Evolutionary conservation across 2,113 vertebrate genomes (phyloP).

Genomic region (Leucopsar rothschildi): DNA sequence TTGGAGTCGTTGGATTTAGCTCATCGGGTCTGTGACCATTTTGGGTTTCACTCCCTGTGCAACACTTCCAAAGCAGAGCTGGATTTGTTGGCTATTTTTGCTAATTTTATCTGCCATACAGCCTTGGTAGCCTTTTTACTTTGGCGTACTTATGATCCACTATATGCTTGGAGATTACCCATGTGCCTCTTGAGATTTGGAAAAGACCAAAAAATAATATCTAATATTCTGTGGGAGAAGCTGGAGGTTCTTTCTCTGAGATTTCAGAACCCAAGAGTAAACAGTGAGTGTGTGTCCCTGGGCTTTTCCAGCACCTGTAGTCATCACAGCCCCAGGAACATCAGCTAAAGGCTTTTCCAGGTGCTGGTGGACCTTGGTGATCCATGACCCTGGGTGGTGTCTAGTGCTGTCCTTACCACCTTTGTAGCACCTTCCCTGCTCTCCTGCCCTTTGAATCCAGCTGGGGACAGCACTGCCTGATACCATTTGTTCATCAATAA

Average conservation of each 20-base stretch:
- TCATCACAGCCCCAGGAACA: neutral
- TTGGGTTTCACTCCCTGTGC: neutral
- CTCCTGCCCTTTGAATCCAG: neutral
- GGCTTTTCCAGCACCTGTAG: neutral
- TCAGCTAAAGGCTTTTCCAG: neutral
- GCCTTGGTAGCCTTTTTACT: neutral
- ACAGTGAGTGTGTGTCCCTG: rapidly evolving
- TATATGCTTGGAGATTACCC: neutral
- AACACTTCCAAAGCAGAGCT: neutral
- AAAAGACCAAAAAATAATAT: neutral
- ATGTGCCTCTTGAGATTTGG: neutral
- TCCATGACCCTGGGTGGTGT: neutral
- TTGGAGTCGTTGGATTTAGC: neutral
- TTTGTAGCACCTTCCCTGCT: neutral
- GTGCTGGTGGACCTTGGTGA: neutral
- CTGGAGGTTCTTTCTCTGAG: neutral
- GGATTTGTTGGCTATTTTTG: neutral
- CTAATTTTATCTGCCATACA: neutral
- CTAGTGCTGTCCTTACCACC: neutral
- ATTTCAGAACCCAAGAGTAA: neutral
- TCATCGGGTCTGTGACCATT: neutral
- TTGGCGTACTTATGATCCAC: neutral
- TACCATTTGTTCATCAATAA: neutral
- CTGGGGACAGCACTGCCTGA: neutral
- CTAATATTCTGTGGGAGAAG: neutral